Evolutionary conservation across 2,113 vertebrate genomes (phyloP).

Genomic region (Podarcis muralis): DNA sequence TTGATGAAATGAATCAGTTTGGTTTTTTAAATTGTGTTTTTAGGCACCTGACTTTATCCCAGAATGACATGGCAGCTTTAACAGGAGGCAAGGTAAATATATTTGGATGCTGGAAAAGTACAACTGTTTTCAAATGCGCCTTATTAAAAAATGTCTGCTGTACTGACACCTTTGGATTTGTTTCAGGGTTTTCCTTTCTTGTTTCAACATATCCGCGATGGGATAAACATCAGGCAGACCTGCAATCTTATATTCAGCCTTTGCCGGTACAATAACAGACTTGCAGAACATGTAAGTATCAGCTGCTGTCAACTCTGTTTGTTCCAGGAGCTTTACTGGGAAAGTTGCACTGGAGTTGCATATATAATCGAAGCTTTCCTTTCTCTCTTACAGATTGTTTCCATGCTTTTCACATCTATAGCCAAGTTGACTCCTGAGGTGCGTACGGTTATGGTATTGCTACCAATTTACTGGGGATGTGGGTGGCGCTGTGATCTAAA

Average conservation of each 20-base stretch:
- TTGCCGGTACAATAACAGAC: conserved; percentile 97
- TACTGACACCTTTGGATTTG: conserved; percentile 45
- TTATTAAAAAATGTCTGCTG: background rate
- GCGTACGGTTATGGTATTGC: conserved; percentile 49
- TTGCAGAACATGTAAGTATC: conserved; percentile 93
- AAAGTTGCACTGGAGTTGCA: background rate
- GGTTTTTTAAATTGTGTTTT: conserved; percentile 38
- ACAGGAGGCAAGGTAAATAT: conserved; percentile 92
- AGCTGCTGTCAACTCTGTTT: fast-evolving
- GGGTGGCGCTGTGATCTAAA: too few species aligned
- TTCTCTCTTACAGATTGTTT: conserved; percentile 87
- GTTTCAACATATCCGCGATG: conserved; percentile 98
- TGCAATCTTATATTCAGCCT: conserved; percentile 99
- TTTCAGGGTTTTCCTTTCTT: conserved; percentile 96
- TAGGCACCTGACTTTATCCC: conserved; percentile 97
- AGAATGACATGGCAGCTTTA: conserved; percentile 98
- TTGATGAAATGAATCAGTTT: conserved; percentile 36
- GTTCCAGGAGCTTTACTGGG: background rate
- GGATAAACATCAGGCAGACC: conserved; percentile 98
- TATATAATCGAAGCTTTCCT: conserved; percentile 18
- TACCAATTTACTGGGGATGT: background rate
- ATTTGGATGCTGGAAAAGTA: background rate
- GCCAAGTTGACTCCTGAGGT: conserved; percentile 99
- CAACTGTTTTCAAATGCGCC: background rate
- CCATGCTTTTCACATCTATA: conserved; percentile 99